These are phyloP conservation scores for Peromyscus leucopus DNA, from an alignment of 2,113 vertebrate genomes.

Conservation along the genomic window DNA sequence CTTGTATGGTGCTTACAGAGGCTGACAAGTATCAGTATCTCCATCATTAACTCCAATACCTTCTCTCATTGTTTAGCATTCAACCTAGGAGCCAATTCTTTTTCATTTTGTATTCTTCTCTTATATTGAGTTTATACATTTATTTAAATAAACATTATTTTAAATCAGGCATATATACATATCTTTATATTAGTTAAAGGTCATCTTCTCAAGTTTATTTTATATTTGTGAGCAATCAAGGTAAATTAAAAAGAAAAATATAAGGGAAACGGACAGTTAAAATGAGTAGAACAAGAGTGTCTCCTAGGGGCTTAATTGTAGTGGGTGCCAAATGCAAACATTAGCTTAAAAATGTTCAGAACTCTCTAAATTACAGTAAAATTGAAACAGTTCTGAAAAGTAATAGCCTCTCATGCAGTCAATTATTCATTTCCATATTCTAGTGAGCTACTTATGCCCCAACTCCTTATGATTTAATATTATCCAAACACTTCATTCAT, in stretches of 20 bases:
- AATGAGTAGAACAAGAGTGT: not conserved
- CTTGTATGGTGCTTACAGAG: fast-evolving
- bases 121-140: not conserved
- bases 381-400: not conserved
- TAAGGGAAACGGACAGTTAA: not conserved
- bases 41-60: not conserved
- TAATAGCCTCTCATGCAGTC: not conserved
- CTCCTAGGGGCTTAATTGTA: not conserved
- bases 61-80: not conserved
- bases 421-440: not conserved
- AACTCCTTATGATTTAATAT: not conserved
- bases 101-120: not conserved
- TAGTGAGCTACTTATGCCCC: not conserved
- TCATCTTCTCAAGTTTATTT: not conserved
- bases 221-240: not conserved
- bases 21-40: too few species aligned
- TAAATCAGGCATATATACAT: not conserved
- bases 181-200: not conserved
- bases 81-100: fast-evolving
- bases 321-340: not conserved
- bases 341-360: not conserved
- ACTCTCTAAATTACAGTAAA: not conserved
- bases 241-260: not conserved
- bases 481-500: not conserved
- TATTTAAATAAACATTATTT: not conserved